Percentiles rank a stretch among this genome's conserved stretches.
These are phyloP conservation scores for Sturnira hondurensis DNA, from an alignment of 2,113 vertebrate species.

Conservation along the genomic window DNA sequence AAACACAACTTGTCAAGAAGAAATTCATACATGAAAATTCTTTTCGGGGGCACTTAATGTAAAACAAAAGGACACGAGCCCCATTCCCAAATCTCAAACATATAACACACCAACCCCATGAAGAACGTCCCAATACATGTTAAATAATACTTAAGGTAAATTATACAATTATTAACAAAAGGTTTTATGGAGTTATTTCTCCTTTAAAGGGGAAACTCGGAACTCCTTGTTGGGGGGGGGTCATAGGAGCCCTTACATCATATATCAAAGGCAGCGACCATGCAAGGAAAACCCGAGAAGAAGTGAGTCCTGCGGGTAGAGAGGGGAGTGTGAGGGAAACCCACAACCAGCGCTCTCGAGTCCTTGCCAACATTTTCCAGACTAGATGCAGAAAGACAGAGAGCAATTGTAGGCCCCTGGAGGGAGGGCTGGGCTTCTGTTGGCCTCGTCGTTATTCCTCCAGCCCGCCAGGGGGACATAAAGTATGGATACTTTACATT, in stretches of 20 bases:
- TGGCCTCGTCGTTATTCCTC: not conserved
- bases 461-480: not conserved
- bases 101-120: not conserved
- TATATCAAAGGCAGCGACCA: not conserved
- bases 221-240: not conserved
- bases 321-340: not conserved
- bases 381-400: not conserved
- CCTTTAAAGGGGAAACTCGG: not conserved
- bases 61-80: not conserved
- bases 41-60: slow-evolving; percentile 10
- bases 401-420: accelerated
- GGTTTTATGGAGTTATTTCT: not conserved
- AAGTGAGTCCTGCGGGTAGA: too few species aligned
- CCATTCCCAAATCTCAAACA: not conserved
- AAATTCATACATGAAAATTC: not conserved
- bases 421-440: not conserved
- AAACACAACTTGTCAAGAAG: not conserved
- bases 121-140: not conserved
- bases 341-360: too few species aligned
- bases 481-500: not conserved
- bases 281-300: not conserved
- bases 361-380: not conserved
- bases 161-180: not conserved
- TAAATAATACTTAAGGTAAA: not conserved
- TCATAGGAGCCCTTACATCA: not conserved